Evolutionary conservation across 2,888 invertebrate species (phyloP), one percentile per base, ranked within the genome.

Genomic region (Sesia apiformis): DNA sequence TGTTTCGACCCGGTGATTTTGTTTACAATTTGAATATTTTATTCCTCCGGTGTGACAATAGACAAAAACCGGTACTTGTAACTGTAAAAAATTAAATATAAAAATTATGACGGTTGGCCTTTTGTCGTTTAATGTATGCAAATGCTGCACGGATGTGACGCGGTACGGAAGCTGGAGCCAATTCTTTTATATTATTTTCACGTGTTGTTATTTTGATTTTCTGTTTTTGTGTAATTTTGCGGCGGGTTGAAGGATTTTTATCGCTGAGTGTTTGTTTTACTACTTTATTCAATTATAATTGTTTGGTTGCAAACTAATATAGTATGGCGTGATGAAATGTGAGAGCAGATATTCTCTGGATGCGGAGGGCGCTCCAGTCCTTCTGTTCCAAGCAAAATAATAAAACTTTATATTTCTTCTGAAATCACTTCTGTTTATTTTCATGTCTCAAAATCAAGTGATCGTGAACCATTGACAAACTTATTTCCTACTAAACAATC

Each of bases 81-180:
- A 84, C 79, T 74, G 85, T 85, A 82, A 82, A 87, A 86, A 88
- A 89, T 85, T 86, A 85, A 84, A 87, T 84, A 86, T 83, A 80
- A 80, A 83, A 87, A 86, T 86, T 89, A 89, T 87, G 81, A 84
- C 83, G 81, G 81, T 75, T 76, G 69, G 63, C 67, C 76, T 76
- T 85, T 87, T 85, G 83, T 84, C 74, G 78, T 60, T 65, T 83
- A 84, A 83, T 83, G 64, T 86, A 88, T 87, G 87, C 78, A 80
- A 85, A 87, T 84, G 74, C 67, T 61, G 66, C 69, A 64, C 81
- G 84, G 81, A 78, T 78, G 76, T 74, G 70, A 70, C 66, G 76
- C 63, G 58, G 64, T 59, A 57, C 65, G 71, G 67, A 70, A 66
- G 71, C 70, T 63, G 66, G 58, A 59, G 57, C 61, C 65, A 61